Percentiles rank a stretch among this genome's conserved stretches.
phyloP scores from a whole-genome alignment of 1,140 invertebrate genomes.

The Periplaneta americana region DNA sequence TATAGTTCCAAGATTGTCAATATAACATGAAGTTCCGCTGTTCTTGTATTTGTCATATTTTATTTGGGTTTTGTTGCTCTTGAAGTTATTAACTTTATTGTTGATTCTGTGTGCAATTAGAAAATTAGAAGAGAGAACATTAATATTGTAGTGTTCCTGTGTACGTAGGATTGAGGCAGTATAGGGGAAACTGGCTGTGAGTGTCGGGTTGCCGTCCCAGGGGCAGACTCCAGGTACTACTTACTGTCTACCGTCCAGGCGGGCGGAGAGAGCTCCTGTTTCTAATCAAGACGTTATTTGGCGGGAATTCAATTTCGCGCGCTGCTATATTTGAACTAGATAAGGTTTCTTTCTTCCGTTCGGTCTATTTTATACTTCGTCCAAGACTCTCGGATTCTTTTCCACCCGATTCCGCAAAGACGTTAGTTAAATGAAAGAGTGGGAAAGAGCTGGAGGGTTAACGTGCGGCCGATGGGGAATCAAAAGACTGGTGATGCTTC shows the following conservation, averaged over 20 bases:
- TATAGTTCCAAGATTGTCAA: too few relatives aligned
- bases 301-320: constrained; percentile 13
- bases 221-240: neutral
- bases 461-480: neutral
- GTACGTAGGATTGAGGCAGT: neutral
- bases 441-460: too few relatives aligned
- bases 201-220: neutral
- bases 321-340: constrained; percentile 7
- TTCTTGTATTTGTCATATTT: too few relatives aligned
- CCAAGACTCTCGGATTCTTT: neutral
- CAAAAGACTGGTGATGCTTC: neutral
- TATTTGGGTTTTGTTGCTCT: too few relatives aligned
- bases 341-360: constrained; percentile 8
- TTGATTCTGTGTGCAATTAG: too few relatives aligned
- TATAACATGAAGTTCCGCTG: too few relatives aligned
- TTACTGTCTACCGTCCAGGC: neutral
- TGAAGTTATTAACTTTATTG: too few relatives aligned
- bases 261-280: constrained; percentile 1
- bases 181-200: neutral
- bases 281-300: constrained; percentile 16
- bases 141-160: too few relatives aligned
- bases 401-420: neutral
- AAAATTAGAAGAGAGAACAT: too few relatives aligned
- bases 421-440: neutral
- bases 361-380: neutral